Evolutionary conservation across 2,888 invertebrate species (phyloP).

Genomic region (Nasonia oneida): DNA sequence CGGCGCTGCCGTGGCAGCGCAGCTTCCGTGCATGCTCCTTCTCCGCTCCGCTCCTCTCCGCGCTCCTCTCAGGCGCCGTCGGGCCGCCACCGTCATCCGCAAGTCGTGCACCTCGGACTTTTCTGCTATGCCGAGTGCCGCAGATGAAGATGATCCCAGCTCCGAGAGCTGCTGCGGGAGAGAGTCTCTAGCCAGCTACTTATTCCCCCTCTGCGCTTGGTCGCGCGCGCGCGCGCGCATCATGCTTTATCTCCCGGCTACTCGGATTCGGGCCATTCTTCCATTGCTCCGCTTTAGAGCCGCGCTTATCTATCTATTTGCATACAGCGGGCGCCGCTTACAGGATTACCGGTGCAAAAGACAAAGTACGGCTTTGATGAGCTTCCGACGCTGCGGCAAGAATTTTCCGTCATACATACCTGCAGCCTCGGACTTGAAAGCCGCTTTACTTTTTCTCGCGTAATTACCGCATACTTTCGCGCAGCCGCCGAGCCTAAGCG

Average conservation of each 20-base stretch:
- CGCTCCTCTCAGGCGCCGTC: slow-evolving; percentile 30
- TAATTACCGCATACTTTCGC: slow-evolving; percentile 39
- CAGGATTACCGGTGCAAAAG: background rate
- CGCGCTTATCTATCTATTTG: background rate
- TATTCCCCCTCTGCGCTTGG: slow-evolving; percentile 6
- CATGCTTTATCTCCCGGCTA: background rate
- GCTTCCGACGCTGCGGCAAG: background rate
- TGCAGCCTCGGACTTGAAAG: background rate
- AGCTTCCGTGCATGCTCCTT: slow-evolving; percentile 65
- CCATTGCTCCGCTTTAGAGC: background rate
- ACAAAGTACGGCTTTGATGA: background rate
- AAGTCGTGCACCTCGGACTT: slow-evolving; percentile 24
- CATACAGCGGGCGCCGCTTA: background rate
- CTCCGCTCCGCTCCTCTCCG: slow-evolving; percentile 41
- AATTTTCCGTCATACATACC: background rate
- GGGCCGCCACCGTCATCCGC: slow-evolving; percentile 1
- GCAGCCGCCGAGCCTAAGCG: background rate
- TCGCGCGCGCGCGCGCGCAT: background rate
- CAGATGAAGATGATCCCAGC: slow-evolving; percentile 30
- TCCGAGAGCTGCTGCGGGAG: background rate
- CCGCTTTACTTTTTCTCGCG: slow-evolving; percentile 43
- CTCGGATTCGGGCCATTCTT: background rate
- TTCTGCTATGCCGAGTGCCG: background rate
- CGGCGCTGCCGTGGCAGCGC: slow-evolving; percentile 54
- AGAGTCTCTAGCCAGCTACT: slow-evolving; percentile 9